Conservation (phyloP, 2,888 invertebrate genomes). For the Agrilus biguttatus region DNA sequence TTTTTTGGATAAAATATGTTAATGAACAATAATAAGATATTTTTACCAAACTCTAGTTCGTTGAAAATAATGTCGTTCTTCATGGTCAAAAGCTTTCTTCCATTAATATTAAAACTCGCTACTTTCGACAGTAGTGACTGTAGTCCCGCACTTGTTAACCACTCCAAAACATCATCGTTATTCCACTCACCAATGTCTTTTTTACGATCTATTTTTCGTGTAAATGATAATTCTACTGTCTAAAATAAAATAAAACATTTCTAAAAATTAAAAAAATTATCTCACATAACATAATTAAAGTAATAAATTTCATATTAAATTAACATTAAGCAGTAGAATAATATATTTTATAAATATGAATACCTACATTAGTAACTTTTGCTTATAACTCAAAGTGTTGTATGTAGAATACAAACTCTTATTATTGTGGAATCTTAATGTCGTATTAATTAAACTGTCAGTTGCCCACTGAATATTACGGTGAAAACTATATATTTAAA, state of each 20-base stretch:
- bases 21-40: conserved; percentile 1
- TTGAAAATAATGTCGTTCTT: conserved; percentile 32
- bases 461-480: too few relatives aligned
- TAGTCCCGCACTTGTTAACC: conserved; percentile 42
- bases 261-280: too few relatives aligned
- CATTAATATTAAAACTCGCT: conserved; percentile 36
- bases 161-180: conserved; percentile 40
- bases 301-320: too few relatives aligned
- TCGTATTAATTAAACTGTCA: too few relatives aligned
- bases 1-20: not conserved
- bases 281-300: too few relatives aligned
- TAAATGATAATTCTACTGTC: conserved; percentile 28
- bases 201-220: conserved; percentile 24
- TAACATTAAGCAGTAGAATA: too few relatives aligned
- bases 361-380: too few relatives aligned
- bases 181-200: conserved; percentile 40
- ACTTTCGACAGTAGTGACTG: conserved; percentile 32
- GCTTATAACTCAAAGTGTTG: too few relatives aligned
- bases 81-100: conserved; percentile 39
- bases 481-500: too few relatives aligned
- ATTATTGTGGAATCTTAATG: too few relatives aligned
- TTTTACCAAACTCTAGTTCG: conserved; percentile 28
- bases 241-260: conserved; percentile 8
- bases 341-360: too few relatives aligned
- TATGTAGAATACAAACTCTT: too few relatives aligned